Percentiles rank a stretch among this genome's conserved stretches.
phyloP scores from a whole-genome alignment of 2,888 invertebrate species.

The Alviniconcha strummeri region DNA sequence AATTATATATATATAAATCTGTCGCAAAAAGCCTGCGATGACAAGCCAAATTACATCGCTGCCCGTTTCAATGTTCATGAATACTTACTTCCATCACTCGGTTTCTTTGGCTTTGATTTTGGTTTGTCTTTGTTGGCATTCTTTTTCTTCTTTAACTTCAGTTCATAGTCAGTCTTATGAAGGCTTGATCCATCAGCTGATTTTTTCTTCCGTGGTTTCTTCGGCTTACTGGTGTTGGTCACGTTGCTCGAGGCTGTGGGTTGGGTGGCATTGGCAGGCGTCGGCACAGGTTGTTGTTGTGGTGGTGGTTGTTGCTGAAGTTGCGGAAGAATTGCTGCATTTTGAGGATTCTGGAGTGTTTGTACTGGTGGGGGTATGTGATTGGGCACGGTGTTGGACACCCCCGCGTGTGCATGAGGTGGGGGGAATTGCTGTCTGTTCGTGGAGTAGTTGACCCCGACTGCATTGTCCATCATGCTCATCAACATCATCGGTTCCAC shows the following conservation, averaged over 20 bases:
- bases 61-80: background rate
- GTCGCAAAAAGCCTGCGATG: too few relatives aligned
- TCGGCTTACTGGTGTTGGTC: constrained; percentile 15
- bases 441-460: constrained; percentile 27
- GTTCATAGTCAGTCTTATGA: background rate
- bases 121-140: constrained; percentile 14
- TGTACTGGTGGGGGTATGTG: constrained; percentile 14
- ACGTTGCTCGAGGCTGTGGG: too few relatives aligned
- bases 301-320: constrained; percentile 10
- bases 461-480: constrained; percentile 31
- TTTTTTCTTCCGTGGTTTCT: constrained; percentile 29
- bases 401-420: constrained; percentile 23
- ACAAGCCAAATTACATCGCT: too few relatives aligned
- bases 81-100: constrained; percentile 33
- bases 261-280: background rate
- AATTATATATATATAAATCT: too few relatives aligned
- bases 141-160: constrained; percentile 33
- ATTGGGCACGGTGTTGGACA: constrained; percentile 26
- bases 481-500: constrained; percentile 34
- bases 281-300: constrained; percentile 1
- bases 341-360: background rate
- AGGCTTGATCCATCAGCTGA: constrained; percentile 7
- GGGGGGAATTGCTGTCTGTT: constrained; percentile 24
- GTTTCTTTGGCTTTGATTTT: constrained; percentile 27
- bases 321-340: constrained; percentile 13